Base-by-base conservation (phyloP, 2,797 vertebrate genomes). In the Poecilia wingei region DNA sequence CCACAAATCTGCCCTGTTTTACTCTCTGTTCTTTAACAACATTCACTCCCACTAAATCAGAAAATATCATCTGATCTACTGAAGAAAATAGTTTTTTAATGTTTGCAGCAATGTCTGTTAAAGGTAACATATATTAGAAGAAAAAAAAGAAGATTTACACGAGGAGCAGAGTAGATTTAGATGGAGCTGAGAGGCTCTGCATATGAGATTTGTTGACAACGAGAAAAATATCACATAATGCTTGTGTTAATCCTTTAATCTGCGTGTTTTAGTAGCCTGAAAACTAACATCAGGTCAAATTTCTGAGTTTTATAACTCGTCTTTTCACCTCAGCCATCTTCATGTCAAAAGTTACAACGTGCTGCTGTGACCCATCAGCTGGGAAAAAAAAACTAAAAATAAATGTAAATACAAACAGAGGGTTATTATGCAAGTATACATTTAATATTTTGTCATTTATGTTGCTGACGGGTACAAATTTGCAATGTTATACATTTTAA, bases 331-430 rank as follows among this genome's bases (percentile, higher is more conserved):
- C 25, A 45, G 6, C 25, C n/a, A 69, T 69, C 41, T 45, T 45
- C 41, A 28, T 45, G 31, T 31, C 31, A 31, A 31, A 31, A 31
- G 31, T 31, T 31, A 31, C 31, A 91, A 91, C 83, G 87, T 93
- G 92, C 80, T 1, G 45, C 78, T 16, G 72, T 1, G 39, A 76
- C 69, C 68, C 31, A 64, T 82, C 86, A 77, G 80, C 82, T 64
- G 64, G 76, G 59, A 78, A 84, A 82, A 79, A 25, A 61, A 59
- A 28, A 0, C 46, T 41, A 28, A 57, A 43, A 28, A 79, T 59
- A 64, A 28, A 76, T 68, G 49, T 22, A 73, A 61, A 47, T 66
- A 36, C 55, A 55, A 46, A 59, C 9, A 16, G 8, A 77, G 74
- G 43, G 13, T 70, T 45, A 45, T 70, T 70, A 70, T 16, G 41